Conservation (phyloP, 2,888 invertebrate species). For the Chorisops tibialis region DNA sequence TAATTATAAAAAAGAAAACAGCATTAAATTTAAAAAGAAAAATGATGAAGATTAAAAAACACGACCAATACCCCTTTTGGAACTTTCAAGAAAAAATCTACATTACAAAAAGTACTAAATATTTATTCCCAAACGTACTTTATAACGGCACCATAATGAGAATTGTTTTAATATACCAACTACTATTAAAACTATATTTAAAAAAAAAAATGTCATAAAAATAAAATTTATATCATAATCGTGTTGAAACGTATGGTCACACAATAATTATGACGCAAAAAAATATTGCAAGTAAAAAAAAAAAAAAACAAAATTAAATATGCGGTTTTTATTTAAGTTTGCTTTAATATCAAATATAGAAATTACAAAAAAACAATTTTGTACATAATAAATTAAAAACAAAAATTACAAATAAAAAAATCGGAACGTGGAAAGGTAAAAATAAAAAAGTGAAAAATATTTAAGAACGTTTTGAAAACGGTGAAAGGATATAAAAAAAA, state of each 20-base stretch:
- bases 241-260: neutral
- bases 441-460: neutral
- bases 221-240: conserved; percentile 2
- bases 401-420: neutral
- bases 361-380: neutral
- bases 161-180: neutral
- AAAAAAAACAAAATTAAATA: neutral
- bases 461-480: neutral
- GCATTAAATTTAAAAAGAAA: no score
- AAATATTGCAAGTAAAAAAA: no score
- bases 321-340: neutral
- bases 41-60: no score
- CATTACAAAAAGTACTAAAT: conserved; percentile 3
- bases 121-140: conserved; percentile 12
- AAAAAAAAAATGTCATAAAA: neutral
- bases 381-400: neutral
- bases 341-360: neutral
- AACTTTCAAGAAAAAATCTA: no score
- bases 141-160: neutral
- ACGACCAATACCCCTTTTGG: no score
- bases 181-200: neutral
- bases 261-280: neutral
- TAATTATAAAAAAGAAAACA: no score
- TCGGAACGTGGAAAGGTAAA: neutral
- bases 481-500: neutral